Base-by-base conservation (phyloP, 2,888 invertebrate genomes). In the Lissocephala sabroskyi region DNA sequence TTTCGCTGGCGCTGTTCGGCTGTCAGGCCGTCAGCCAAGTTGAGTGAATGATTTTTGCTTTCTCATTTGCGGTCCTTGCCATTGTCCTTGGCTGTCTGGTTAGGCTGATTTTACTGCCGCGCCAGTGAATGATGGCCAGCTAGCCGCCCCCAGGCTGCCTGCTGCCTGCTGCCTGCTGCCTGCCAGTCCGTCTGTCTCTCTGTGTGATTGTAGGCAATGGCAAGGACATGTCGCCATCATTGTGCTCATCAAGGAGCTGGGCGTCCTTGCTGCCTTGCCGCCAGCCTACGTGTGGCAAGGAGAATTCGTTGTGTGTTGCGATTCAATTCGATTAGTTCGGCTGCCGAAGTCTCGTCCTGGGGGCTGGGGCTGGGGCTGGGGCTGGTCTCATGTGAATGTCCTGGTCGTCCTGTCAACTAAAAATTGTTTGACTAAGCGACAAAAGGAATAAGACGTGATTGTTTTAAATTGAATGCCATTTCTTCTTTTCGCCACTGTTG, bases 401-500 rank as follows among this genome's bases (percentile, higher is more conserved):
- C 10, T 35, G 2, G 14, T 35, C 13, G 35, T 35, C 13, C 16
- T 35, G 35, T 35, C 35, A 35, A 37, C 19, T 37, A 32, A 44
- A 45, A 45, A n/a, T n/a, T 33, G 13, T 18, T 45, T 45, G 40
- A 45, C 40, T 45, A 40, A 45, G 32, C 40, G 45, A 18, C 29
- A 13, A n/a, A 39, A 13, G 37, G 19, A 40, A 40, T 45, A 45
- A 29, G 45, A 37, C 29, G 37, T 45, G 37, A 45, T 37, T 45
- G 45, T 36, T 45, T 39, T 36, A 45, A 45, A 45, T 45, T 45
- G 45, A 45, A 39, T 17, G 45, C 18, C 37, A 19, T 29, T 37
- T 45, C 18, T 13, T 19, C 13, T 43, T 43, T 17, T 32, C 10
- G 7, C 16, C 16, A n/a, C 16, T 40, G 16, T 37, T 37, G 19